Conservation (phyloP, 2,797 vertebrate species). For the Taeniopygia guttata region DNA sequence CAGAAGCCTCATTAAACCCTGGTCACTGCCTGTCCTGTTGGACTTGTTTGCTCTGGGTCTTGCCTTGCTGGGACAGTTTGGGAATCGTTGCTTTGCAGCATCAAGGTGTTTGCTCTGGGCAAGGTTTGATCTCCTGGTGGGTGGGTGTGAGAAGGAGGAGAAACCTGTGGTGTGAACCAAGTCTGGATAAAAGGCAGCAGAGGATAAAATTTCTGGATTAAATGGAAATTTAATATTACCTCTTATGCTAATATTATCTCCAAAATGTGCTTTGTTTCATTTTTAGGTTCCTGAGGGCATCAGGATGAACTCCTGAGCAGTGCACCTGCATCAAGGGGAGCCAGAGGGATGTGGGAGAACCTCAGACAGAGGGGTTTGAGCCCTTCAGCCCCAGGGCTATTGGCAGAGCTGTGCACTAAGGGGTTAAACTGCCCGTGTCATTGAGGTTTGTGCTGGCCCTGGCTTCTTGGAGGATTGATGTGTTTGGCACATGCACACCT, state of each 20-base stretch:
- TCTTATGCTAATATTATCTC: too few relatives aligned
- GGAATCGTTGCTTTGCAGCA: not conserved
- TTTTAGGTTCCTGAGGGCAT: accelerated
- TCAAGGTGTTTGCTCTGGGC: not conserved
- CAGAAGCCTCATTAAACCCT: not conserved
- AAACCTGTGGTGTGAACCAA: not conserved
- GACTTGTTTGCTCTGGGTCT: not conserved
- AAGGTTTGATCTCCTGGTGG: not conserved
- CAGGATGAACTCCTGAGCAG: not conserved
- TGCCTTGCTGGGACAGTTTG: not conserved
- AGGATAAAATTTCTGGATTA: not conserved
- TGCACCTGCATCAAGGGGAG: not conserved
- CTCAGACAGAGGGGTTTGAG: not conserved
- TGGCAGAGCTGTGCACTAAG: not conserved
- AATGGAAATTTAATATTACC: not conserved
- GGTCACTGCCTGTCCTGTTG: not conserved
- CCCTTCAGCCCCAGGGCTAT: accelerated
- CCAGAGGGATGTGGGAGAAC: not conserved
- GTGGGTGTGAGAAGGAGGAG: not conserved
- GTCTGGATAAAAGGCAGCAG: not conserved
- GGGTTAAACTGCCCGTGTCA: not conserved
- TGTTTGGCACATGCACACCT: not conserved
- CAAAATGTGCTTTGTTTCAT: accelerated
- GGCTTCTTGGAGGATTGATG: not conserved
- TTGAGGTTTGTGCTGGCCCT: not conserved